phyloP scores from a whole-genome alignment of 2,113 vertebrate species.

The Heterotis niloticus region DNA sequence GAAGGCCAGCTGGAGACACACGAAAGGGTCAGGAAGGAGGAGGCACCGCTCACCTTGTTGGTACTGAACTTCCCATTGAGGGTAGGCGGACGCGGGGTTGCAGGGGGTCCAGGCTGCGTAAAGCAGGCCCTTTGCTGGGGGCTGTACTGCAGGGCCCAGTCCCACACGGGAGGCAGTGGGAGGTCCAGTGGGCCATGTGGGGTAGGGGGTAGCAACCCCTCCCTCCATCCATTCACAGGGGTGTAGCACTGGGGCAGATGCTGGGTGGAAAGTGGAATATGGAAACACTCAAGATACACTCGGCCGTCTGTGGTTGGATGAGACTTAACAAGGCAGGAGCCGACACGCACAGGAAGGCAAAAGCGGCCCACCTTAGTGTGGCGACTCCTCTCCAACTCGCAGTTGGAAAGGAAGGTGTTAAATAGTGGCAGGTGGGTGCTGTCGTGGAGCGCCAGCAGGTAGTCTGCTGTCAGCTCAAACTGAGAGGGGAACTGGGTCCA shows the following conservation, averaged over 20 bases:
- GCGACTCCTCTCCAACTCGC: constrained; percentile 74
- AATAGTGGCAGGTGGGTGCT: constrained; percentile 78
- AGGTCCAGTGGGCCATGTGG: constrained; percentile 46
- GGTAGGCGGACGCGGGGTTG: constrained; percentile 23
- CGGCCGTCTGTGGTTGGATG: not conserved
- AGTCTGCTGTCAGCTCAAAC: constrained; percentile 84
- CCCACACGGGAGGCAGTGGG: constrained; percentile 68
- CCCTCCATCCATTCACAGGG: constrained; percentile 63
- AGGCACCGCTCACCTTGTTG: constrained; percentile 31
- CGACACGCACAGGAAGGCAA: not conserved
- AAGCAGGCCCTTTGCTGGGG: constrained; percentile 65
- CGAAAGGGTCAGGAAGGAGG: not conserved
- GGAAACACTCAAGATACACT: not conserved
- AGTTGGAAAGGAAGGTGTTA: constrained; percentile 82
- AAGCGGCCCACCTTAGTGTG: constrained; percentile 60
- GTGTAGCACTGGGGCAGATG: constrained; percentile 73
- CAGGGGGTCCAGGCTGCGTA: constrained; percentile 62
- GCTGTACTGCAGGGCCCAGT: constrained; percentile 80
- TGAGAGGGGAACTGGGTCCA: constrained; percentile 75
- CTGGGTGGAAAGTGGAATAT: constrained; percentile 41
- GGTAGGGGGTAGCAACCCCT: constrained; percentile 43
- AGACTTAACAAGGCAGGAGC: not conserved
- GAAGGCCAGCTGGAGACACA: not conserved
- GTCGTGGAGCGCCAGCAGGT: constrained; percentile 83
- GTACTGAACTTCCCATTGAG: constrained; percentile 61